phyloP scores from a whole-genome alignment of 1,140 invertebrate genomes.

The Brachionus calyciflorus region DNA sequence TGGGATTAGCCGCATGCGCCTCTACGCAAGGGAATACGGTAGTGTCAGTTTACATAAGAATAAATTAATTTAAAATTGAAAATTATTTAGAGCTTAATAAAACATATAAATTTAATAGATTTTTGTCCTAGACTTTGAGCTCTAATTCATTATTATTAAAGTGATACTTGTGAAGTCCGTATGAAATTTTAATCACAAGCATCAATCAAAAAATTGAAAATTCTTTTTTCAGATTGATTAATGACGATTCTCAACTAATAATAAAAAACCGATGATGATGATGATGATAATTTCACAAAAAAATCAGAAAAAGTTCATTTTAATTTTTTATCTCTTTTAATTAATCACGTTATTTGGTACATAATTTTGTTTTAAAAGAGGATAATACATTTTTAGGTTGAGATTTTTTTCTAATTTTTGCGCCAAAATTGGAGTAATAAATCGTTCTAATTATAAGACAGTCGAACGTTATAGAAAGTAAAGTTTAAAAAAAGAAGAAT shows the following conservation, averaged over 20 bases:
- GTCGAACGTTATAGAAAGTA: no score
- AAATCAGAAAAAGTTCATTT: neutral
- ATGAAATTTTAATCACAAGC: slow-evolving; percentile 12
- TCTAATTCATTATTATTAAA: slow-evolving; percentile 19
- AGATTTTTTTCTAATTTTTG: no score
- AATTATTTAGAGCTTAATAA: slow-evolving; percentile 22
- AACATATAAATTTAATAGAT: slow-evolving; percentile 12
- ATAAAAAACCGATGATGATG: slow-evolving; percentile 12
- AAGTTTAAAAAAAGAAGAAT: slow-evolving; percentile 8
- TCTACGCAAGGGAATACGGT: no score
- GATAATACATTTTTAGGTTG: no score
- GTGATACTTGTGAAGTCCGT: slow-evolving; percentile 17
- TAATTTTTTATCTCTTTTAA: no score
- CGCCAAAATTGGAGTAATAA: no score
- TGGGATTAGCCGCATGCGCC: no score
- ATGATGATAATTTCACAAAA: neutral
- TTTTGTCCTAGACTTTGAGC: slow-evolving; percentile 16
- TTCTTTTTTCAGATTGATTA: slow-evolving; percentile 23
- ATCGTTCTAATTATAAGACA: no score
- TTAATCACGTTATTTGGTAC: no score
- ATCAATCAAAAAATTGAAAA: slow-evolving; percentile 5
- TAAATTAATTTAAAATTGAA: slow-evolving; percentile 25
- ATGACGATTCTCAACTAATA: slow-evolving; percentile 3
- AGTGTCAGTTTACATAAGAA: neutral
- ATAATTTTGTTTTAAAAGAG: neutral